Evolutionary conservation across 2,888 invertebrate genomes (phyloP).

Genomic region (Pegoplata infirma): DNA sequence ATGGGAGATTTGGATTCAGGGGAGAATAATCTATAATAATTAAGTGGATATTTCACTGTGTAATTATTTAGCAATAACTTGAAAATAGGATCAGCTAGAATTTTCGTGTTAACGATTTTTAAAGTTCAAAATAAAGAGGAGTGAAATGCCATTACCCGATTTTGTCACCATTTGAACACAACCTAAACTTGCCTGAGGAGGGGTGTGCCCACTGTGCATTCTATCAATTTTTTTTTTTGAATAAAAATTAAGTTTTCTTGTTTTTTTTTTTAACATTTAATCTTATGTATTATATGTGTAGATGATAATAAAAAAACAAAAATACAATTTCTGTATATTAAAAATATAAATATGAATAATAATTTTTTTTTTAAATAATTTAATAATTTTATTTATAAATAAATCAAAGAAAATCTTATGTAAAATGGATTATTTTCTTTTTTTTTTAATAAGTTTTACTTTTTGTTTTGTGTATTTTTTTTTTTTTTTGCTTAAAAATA

Average conservation of each 20-base stretch:
- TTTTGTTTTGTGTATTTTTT: conserved; percentile 47
- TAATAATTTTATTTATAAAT: background rate
- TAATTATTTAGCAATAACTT: too few species aligned
- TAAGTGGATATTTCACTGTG: too few species aligned
- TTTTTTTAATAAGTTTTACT: conserved; percentile 53
- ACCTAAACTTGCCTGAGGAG: too few species aligned
- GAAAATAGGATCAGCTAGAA: too few species aligned
- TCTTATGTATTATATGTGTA: too few species aligned
- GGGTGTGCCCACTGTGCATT: too few species aligned
- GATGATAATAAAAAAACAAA: conserved; percentile 37
- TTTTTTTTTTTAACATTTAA: conserved; percentile 20
- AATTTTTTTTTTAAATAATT: conserved; percentile 5
- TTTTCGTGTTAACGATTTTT: too few species aligned
- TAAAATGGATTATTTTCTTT: conserved; percentile 26
- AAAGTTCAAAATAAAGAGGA: too few species aligned
- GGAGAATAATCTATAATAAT: too few species aligned
- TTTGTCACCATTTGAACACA: too few species aligned
- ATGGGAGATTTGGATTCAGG: too few species aligned
- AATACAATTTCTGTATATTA: conserved; percentile 31
- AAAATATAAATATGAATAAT: conserved; percentile 1
- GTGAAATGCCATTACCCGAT: too few species aligned
- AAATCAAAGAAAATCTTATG: background rate
- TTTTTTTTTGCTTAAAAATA: conserved; percentile 55
- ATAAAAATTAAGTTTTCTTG: background rate
- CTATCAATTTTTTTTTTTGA: background rate